A percentile compares a stretch with the other conserved stretches of the same genome.
Conservation (phyloP, 2,888 invertebrate genomes). For the Plebejus melissa region DNA sequence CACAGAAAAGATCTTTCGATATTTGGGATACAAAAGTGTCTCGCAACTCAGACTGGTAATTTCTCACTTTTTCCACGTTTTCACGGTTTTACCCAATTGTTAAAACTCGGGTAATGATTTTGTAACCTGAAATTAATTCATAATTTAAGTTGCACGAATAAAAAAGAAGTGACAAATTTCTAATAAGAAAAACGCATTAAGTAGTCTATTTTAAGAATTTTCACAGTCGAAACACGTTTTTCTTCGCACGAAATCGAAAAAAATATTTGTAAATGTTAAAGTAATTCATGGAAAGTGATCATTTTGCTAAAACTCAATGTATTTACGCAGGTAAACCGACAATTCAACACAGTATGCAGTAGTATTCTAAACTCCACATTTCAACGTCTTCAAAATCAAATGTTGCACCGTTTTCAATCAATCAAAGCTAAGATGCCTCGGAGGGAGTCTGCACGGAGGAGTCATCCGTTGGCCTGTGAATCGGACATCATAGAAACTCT, state of each 20-base stretch:
- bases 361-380: slow-evolving; percentile 91
- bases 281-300: neutral
- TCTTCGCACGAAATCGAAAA: neutral
- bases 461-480: slow-evolving; percentile 93
- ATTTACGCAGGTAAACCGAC: slow-evolving; percentile 84
- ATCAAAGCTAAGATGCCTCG: slow-evolving; percentile 96
- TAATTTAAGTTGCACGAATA: neutral
- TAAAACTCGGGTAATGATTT: neutral
- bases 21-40: slow-evolving; percentile 86
- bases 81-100: slow-evolving; percentile 15
- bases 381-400: slow-evolving; percentile 89
- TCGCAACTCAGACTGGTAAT: slow-evolving; percentile 89
- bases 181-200: slow-evolving; percentile 9
- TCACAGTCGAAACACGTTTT: neutral
- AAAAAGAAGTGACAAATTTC: neutral
- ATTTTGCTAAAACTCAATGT: neutral
- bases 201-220: neutral
- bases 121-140: neutral
- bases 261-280: neutral
- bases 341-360: slow-evolving; percentile 89
- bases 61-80: slow-evolving; percentile 44
- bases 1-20: slow-evolving; percentile 87
- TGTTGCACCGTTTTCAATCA: slow-evolving; percentile 89
- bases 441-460: slow-evolving; percentile 92
- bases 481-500: slow-evolving; percentile 95